Conservation (phyloP, 2,113 vertebrate species). For the Oxygymnocypris stewartii region DNA sequence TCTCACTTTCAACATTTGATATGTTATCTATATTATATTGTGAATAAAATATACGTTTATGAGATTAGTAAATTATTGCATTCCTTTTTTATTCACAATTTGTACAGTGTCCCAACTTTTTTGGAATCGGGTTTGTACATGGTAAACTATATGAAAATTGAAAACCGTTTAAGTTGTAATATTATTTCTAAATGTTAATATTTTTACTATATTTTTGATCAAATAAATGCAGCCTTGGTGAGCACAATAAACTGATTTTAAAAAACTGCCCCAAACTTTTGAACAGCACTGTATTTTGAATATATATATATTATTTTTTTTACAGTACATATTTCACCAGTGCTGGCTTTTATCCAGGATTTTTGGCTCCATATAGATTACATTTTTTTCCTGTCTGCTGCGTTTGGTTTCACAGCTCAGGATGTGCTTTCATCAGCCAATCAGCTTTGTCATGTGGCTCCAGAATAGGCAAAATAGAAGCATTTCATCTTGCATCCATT, state of each 20-base stretch:
- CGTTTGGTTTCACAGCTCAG: neutral
- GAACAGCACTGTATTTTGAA: neutral
- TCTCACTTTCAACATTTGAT: no score
- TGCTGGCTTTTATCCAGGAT: neutral
- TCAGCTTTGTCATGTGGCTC: constrained; percentile 16
- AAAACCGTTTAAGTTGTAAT: no score
- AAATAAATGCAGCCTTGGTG: neutral
- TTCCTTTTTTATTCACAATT: no score
- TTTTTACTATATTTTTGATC: neutral
- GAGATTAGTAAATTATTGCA: no score
- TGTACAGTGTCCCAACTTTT: no score
- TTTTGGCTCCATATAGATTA: neutral
- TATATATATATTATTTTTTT: neutral
- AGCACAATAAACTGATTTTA: neutral
- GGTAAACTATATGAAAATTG: no score
- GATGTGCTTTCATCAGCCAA: neutral
- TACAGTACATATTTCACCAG: neutral
- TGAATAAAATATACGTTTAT: no score
- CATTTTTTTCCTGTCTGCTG: neutral
- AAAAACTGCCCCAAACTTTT: neutral
- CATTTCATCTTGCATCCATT: constrained; percentile 15
- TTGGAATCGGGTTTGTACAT: no score
- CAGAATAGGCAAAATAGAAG: constrained; percentile 41
- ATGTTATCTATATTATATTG: no score
- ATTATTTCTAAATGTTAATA: no score